These are phyloP conservation scores for Bemisia tabaci DNA, from an alignment of 1,140 invertebrate species.

Conservation along the genomic window DNA sequence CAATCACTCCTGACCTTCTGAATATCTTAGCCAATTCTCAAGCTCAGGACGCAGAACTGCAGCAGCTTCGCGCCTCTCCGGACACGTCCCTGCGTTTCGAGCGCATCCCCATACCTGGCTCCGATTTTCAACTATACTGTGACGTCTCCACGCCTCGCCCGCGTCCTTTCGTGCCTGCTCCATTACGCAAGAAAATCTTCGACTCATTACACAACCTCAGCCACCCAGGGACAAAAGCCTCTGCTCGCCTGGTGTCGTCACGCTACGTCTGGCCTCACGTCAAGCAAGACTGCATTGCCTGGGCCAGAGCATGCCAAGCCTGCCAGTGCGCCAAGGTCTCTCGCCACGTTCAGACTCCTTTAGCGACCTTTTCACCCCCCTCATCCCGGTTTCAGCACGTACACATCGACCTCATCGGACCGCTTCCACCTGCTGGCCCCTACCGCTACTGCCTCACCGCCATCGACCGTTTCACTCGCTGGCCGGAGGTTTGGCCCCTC, in stretches of 20 bases:
- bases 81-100: slow-evolving; percentile 2
- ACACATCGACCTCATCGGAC: slow-evolving; percentile 28
- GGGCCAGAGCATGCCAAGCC: too few species aligned
- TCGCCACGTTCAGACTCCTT: neutral
- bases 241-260: too few species aligned
- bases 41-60: slow-evolving; percentile 1
- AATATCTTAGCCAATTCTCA: too few species aligned
- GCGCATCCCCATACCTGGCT: neutral
- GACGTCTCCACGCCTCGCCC: too few species aligned
- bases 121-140: too few species aligned
- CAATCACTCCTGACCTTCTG: neutral
- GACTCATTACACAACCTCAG: too few species aligned
- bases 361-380: neutral
- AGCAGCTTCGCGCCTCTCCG: neutral
- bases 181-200: too few species aligned
- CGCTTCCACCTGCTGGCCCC: slow-evolving; percentile 19
- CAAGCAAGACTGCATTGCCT: too few species aligned
- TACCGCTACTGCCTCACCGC: slow-evolving; percentile 16
- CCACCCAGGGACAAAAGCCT: too few species aligned
- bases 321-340: too few species aligned
- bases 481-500: slow-evolving; percentile 28
- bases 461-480: slow-evolving; percentile 25
- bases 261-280: too few species aligned
- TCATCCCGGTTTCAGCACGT: slow-evolving; percentile 20
- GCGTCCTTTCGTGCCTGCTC: too few species aligned